Conservation (phyloP, 2,797 vertebrate species). For the Siniperca scherzeri region DNA sequence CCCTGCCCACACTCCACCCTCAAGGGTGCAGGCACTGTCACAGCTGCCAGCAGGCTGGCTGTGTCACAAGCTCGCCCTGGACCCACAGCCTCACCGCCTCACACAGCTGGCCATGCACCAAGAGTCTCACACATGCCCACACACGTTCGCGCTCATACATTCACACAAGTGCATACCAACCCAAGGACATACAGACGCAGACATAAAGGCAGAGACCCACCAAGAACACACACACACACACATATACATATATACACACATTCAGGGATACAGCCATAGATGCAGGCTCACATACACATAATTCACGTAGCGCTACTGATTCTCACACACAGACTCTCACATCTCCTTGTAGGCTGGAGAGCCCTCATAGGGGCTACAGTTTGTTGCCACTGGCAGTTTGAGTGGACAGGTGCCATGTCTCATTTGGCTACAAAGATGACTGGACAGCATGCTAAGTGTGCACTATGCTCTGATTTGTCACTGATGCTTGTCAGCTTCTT, state of each 20-base stretch:
- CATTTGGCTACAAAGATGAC: slow-evolving; percentile 52
- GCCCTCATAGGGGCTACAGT: slow-evolving; percentile 12
- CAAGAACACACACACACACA: not conserved
- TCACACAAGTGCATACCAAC: slow-evolving; percentile 64
- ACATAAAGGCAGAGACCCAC: slow-evolving; percentile 36
- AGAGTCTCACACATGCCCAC: slow-evolving; percentile 74
- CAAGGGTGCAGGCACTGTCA: slow-evolving; percentile 65
- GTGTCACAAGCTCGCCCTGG: slow-evolving; percentile 62
- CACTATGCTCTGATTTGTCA: slow-evolving; percentile 26
- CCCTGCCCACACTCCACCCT: slow-evolving; percentile 51
- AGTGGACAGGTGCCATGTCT: slow-evolving; percentile 55
- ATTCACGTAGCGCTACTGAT: not conserved
- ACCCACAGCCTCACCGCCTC: slow-evolving; percentile 49
- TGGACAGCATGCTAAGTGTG: slow-evolving; percentile 28
- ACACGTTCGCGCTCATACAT: slow-evolving; percentile 59
- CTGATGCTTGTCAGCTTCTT: slow-evolving; percentile 33
- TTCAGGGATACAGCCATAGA: slow-evolving; percentile 6
- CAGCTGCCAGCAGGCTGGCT: slow-evolving; percentile 78
- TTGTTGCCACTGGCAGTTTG: slow-evolving; percentile 42
- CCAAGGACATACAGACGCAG: slow-evolving; percentile 59
- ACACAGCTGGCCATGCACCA: slow-evolving; percentile 74
- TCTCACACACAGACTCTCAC: slow-evolving; percentile 1
- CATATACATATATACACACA: not conserved
- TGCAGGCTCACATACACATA: slow-evolving; percentile 6
- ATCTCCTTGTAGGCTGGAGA: not conserved